These are phyloP conservation scores for Eubasilissa regina DNA, from an alignment of 1,140 invertebrate species.

Conservation along the genomic window DNA sequence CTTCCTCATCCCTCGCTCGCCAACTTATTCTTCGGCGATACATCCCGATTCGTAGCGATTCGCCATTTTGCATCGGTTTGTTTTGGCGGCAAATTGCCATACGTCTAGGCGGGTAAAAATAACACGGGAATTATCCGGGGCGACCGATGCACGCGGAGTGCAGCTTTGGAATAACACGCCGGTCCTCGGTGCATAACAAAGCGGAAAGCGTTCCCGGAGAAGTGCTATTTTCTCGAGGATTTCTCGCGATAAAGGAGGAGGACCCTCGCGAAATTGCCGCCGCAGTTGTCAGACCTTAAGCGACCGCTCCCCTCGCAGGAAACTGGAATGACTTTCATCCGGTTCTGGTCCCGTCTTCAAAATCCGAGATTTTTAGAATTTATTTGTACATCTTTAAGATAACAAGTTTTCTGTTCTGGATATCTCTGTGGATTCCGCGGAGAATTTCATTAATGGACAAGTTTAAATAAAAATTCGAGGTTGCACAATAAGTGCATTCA, in stretches of 20 bases:
- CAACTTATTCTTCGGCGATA: conserved; percentile 9
- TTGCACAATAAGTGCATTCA: too few species aligned
- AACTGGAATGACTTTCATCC: not conserved
- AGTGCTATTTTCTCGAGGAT: conserved; percentile 24
- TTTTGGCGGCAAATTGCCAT: conserved; percentile 11
- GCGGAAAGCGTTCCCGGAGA: conserved; percentile 1
- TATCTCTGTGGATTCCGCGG: too few species aligned
- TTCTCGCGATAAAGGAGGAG: conserved; percentile 3
- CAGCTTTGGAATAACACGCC: conserved; percentile 14
- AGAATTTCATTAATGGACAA: too few species aligned
- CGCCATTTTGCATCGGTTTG: not conserved
- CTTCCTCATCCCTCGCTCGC: not conserved
- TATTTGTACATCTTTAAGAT: too few species aligned
- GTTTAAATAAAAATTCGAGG: too few species aligned
- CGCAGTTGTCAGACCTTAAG: conserved; percentile 13
- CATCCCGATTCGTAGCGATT: not conserved
- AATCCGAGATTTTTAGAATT: not conserved
- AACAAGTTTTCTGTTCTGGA: not conserved
- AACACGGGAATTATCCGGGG: conserved; percentile 25
- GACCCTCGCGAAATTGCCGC: not conserved
- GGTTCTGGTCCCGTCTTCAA: not conserved
- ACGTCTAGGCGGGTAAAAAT: conserved; percentile 34
- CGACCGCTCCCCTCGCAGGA: not conserved
- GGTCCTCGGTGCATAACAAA: conserved; percentile 15
- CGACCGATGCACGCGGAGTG: not conserved